Evolutionary conservation across 2,888 invertebrate species (phyloP).

Genomic region (Margaritifera margaritifera): DNA sequence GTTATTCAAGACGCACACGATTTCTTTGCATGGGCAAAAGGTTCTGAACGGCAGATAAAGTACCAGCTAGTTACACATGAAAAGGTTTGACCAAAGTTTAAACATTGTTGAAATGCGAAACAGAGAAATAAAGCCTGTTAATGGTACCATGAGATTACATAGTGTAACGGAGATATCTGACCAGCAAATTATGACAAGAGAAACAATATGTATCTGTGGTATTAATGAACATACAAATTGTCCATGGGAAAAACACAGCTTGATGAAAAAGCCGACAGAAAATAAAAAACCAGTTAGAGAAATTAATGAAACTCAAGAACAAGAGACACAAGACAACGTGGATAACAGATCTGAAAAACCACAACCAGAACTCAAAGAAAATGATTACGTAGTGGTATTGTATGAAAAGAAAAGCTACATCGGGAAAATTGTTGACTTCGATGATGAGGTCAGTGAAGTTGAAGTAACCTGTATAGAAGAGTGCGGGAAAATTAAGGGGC

Average conservation of each 20-base stretch:
- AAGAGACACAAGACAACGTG: not conserved
- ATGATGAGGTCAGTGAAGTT: conserved; percentile 13
- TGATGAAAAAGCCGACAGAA: not conserved
- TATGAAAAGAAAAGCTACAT: conserved; percentile 19
- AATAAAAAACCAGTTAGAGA: not conserved
- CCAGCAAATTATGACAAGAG: not conserved
- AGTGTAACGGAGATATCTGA: conserved; percentile 2
- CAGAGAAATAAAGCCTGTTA: conserved; percentile 12
- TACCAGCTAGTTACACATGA: too few species aligned
- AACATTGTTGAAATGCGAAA: conserved; percentile 1
- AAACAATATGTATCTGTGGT: conserved; percentile 20
- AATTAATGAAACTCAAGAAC: not conserved
- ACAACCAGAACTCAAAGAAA: not conserved
- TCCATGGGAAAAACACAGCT: not conserved
- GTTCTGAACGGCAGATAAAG: too few species aligned
- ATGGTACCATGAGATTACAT: conserved; percentile 26
- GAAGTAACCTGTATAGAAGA: conserved; percentile 19
- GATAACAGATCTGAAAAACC: not conserved
- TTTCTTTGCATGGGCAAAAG: too few species aligned
- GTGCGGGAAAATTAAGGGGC: conserved; percentile 9
- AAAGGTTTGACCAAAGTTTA: too few species aligned
- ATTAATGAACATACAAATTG: conserved; percentile 3
- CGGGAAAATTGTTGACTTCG: conserved; percentile 14
- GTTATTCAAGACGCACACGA: too few species aligned
- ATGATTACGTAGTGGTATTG: conserved; percentile 10